Percentiles rank a stretch among this genome's conserved stretches.
Conservation (phyloP, 1,140 invertebrate genomes). For the Aphaenogaster ashmeadi region DNA sequence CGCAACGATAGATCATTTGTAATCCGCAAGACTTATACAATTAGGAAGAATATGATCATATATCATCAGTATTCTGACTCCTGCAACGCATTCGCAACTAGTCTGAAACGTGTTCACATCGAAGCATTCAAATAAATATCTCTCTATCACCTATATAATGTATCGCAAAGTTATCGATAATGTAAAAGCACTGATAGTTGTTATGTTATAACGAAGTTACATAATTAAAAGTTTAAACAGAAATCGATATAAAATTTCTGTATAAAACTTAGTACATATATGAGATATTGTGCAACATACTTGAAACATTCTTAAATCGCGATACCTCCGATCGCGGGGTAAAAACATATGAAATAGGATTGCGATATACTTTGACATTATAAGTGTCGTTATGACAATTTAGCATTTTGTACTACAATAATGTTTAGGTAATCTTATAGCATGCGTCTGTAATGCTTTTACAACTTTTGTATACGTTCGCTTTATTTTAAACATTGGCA, state of each 20-base stretch:
- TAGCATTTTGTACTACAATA: constrained; percentile 58
- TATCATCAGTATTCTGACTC: constrained; percentile 71
- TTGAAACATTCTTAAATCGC: constrained; percentile 62
- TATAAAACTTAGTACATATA: constrained; percentile 62
- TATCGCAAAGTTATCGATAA: constrained; percentile 68
- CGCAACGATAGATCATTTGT: background rate
- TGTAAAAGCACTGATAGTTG: constrained; percentile 72
- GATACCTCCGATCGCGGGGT: background rate
- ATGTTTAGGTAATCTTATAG: constrained; percentile 59
- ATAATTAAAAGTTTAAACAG: constrained; percentile 72
- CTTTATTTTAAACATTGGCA: background rate
- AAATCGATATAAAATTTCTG: constrained; percentile 58
- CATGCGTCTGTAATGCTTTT: constrained; percentile 31
- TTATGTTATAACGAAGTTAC: constrained; percentile 73
- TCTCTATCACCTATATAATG: constrained; percentile 68
- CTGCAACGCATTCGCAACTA: constrained; percentile 72
- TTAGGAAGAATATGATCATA: constrained; percentile 24
- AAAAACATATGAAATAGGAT: constrained; percentile 37
- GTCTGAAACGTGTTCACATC: constrained; percentile 77
- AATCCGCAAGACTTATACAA: constrained; percentile 29
- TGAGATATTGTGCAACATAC: constrained; percentile 41
- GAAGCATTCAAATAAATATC: constrained; percentile 69
- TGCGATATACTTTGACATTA: constrained; percentile 24
- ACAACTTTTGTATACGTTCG: constrained; percentile 8
- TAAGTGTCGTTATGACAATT: constrained; percentile 8